Percentiles rank a stretch among this genome's conserved stretches.
Conservation (phyloP, 37 sponge, comb jelly and placozoan species). For the Cladorhizidae sp. region DNA sequence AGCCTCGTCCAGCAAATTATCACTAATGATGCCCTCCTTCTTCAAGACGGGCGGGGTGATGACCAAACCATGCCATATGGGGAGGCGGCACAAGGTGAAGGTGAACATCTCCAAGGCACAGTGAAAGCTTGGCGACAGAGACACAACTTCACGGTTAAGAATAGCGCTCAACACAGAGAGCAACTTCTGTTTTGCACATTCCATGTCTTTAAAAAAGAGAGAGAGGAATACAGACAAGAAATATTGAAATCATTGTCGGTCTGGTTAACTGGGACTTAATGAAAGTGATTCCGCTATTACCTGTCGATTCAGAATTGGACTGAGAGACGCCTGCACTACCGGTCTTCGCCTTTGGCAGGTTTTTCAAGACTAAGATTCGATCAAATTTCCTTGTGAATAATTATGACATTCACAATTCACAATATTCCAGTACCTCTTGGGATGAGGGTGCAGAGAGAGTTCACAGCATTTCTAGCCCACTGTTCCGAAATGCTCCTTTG, state of each 20-base stretch:
- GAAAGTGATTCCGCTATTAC: neutral
- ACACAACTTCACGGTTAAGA: slow-evolving; percentile 1
- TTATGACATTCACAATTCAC: neutral
- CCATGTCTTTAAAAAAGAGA: no score
- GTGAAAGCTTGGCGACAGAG: slow-evolving; percentile 7
- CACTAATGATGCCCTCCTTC: slow-evolving; percentile 8
- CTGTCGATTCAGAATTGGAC: neutral
- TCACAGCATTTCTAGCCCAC: slow-evolving; percentile 10
- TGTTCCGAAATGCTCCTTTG: slow-evolving; percentile 5
- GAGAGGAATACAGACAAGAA: no score
- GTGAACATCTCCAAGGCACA: slow-evolving; percentile 7
- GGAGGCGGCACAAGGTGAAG: slow-evolving; percentile 43
- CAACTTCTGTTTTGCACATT: neutral
- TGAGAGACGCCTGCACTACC: neutral
- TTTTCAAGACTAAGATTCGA: neutral
- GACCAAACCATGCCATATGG: slow-evolving; percentile 11
- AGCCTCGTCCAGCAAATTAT: slow-evolving; percentile 47
- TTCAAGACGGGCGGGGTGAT: slow-evolving; percentile 44
- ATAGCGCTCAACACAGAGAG: neutral
- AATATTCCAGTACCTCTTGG: slow-evolving; percentile 3
- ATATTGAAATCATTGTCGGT: no score
- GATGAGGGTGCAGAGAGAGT: neutral
- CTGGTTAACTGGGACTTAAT: no score
- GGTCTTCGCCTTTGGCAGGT: neutral
- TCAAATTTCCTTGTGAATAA: neutral